phyloP scores from a whole-genome alignment of 2,797 vertebrate species.

The Nannoperca obscura region DNA sequence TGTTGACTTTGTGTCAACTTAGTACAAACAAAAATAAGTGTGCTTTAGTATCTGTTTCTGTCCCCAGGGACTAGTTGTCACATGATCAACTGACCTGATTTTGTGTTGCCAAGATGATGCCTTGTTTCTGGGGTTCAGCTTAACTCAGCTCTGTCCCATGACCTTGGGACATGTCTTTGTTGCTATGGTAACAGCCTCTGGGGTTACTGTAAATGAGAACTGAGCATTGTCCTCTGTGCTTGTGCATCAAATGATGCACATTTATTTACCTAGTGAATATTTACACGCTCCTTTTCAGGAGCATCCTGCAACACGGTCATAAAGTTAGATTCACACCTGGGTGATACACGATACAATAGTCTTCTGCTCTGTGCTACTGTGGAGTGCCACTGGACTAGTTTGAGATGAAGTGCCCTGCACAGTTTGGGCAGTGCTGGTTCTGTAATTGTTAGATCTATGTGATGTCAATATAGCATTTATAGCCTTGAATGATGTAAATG shows the following conservation, averaged over 20 bases:
- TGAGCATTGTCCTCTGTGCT: conserved; percentile 22
- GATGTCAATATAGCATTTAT: background rate
- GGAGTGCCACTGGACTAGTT: conserved; percentile 13
- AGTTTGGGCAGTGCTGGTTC: background rate
- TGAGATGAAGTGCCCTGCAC: conserved; percentile 21
- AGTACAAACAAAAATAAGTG: conserved; percentile 44
- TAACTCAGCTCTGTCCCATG: conserved; percentile 36
- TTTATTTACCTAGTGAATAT: conserved; percentile 27
- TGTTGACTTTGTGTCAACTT: conserved; percentile 37
- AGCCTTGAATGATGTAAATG: background rate
- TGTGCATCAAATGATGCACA: conserved; percentile 34
- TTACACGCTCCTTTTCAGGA: conserved; percentile 12
- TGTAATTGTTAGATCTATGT: background rate
- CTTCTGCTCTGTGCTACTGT: conserved; percentile 12
- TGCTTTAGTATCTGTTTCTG: conserved; percentile 47
- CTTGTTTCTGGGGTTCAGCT: conserved; percentile 58
- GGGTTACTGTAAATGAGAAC: conserved; percentile 56
- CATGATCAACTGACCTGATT: conserved; percentile 70
- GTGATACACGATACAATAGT: background rate
- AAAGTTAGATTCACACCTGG: conserved; percentile 25
- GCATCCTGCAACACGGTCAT: background rate
- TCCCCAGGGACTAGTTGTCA: conserved; percentile 46
- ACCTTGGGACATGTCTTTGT: conserved; percentile 63
- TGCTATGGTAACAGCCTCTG: conserved; percentile 56
- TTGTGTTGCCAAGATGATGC: conserved; percentile 49